Evolutionary conservation across 2,797 vertebrate genomes (phyloP).

Genomic region (Anas bernieri): DNA sequence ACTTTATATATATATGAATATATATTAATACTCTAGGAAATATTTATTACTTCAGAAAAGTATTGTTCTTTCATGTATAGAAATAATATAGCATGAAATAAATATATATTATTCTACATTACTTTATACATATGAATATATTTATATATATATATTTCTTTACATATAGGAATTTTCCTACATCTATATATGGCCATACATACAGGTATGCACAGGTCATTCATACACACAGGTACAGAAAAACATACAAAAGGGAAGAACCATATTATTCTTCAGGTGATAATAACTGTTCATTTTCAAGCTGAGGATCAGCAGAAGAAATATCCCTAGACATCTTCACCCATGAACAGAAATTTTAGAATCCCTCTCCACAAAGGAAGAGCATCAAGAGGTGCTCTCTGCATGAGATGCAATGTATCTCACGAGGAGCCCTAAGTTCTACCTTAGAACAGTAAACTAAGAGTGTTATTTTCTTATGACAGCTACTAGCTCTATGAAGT

Average conservation of each 20-base stretch:
- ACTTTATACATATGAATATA: too few species aligned
- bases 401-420: neutral
- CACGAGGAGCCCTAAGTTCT: neutral
- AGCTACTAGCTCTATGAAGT: neutral
- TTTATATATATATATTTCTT: neutral
- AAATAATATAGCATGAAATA: too few species aligned
- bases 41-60: too few species aligned
- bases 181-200: neutral
- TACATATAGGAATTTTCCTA: neutral
- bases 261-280: neutral
- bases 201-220: neutral
- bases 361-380: neutral
- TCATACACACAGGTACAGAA: neutral
- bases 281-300: neutral
- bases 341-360: neutral
- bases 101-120: too few species aligned
- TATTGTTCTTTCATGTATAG: too few species aligned
- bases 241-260: neutral
- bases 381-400: neutral
- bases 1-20: neutral
- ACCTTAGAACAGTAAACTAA: neutral
- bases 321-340: neutral
- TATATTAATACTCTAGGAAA: neutral
- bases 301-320: neutral
- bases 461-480: neutral